phyloP scores from a whole-genome alignment of 2,888 invertebrate genomes.

The Scelioninae gen. 2 region DNA sequence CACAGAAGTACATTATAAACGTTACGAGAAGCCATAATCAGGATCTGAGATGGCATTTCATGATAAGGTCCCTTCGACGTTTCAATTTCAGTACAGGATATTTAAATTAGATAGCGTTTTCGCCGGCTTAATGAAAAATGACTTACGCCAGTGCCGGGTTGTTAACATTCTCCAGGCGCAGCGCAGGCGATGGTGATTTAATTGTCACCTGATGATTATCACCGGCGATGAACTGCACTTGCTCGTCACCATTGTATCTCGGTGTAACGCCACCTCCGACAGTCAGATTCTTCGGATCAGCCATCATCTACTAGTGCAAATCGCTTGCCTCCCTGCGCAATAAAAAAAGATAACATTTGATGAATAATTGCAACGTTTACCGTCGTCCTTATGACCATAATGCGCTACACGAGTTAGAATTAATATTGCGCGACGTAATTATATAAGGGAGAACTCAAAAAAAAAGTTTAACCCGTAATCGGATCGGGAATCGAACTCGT shows the following conservation, averaged over 20 bases:
- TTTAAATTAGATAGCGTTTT: background rate
- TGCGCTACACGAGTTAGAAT: no score
- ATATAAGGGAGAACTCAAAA: no score
- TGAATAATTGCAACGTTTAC: no score
- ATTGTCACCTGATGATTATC: conserved; percentile 73
- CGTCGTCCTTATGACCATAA: no score
- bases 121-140: background rate
- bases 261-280: conserved; percentile 66
- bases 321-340: conserved; percentile 39
- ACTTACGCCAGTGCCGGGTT: conserved; percentile 81
- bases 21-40: no score
- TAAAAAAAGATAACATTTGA: conserved; percentile 9
- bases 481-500: no score
- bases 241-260: conserved; percentile 72
- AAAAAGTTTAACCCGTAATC: no score
- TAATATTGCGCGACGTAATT: no score
- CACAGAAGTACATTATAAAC: no score
- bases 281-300: conserved; percentile 71
- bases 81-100: background rate
- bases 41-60: no score
- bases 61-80: no score
- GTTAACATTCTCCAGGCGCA: conserved; percentile 80
- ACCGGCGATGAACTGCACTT: conserved; percentile 72
- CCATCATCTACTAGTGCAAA: conserved; percentile 65
- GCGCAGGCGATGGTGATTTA: conserved; percentile 74